Evolutionary conservation across 2,113 vertebrate species (phyloP).

Genomic region (Trematocara nigrifrons): DNA sequence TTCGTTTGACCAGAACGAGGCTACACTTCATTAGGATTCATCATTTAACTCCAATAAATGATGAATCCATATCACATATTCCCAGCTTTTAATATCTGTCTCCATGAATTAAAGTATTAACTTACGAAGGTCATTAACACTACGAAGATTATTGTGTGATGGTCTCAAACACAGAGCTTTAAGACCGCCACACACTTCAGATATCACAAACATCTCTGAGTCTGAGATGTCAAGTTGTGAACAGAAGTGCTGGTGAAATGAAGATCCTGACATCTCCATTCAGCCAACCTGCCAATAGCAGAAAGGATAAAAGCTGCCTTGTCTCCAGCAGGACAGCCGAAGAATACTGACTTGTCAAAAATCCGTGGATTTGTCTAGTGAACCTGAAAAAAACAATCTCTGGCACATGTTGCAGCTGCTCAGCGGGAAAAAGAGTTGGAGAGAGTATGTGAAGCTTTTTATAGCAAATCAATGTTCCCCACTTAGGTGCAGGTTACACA

Average conservation of each 20-base stretch:
- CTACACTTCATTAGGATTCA: neutral
- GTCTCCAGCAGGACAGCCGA: neutral
- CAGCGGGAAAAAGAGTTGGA: neutral
- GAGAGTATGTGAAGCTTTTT: neutral
- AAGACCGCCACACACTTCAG: neutral
- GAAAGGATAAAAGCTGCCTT: neutral
- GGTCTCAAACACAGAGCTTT: neutral
- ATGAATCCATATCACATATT: neutral
- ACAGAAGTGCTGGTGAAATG: neutral
- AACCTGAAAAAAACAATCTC: neutral
- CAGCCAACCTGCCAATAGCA: neutral
- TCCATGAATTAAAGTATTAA: neutral
- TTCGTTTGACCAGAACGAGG: accelerated
- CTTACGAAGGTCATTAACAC: neutral
- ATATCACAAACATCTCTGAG: neutral
- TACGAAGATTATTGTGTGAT: neutral
- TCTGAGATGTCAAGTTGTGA: neutral
- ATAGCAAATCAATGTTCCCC: conserved; percentile 25
- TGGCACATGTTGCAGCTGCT: neutral
- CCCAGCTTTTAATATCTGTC: neutral
- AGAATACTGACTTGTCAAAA: neutral
- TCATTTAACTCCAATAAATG: neutral
- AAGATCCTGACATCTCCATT: neutral
- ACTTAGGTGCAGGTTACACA: conserved; percentile 24
- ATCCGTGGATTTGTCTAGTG: neutral